phyloP scores from a whole-genome alignment of 2,888 invertebrate species.

The Pandemis heparana region DNA sequence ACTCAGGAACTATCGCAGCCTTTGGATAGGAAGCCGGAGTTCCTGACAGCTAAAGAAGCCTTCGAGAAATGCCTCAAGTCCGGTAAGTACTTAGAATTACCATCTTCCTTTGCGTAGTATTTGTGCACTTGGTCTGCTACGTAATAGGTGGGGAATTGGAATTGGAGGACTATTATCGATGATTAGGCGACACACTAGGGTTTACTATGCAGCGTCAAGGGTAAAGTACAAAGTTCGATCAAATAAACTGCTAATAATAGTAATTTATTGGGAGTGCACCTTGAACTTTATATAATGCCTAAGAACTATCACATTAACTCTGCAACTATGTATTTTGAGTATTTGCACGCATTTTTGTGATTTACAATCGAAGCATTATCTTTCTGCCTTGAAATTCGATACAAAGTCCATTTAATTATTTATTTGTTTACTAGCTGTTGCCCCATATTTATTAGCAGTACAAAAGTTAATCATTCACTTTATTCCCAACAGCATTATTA shows the following conservation, averaged over 20 bases:
- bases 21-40: slow-evolving; percentile 89
- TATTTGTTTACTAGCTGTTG: too few species aligned
- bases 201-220: slow-evolving; percentile 18
- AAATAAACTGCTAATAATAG: slow-evolving; percentile 3
- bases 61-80: slow-evolving; percentile 91
- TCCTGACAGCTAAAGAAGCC: slow-evolving; percentile 90
- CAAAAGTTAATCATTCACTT: too few species aligned
- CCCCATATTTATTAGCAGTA: too few species aligned
- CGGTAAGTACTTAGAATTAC: slow-evolving; percentile 83
- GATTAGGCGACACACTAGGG: slow-evolving; percentile 32
- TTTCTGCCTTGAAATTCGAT: background rate
- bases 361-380: background rate
- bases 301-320: background rate
- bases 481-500: too few species aligned
- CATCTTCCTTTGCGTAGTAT: background rate
- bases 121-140: slow-evolving; percentile 1
- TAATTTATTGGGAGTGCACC: background rate
- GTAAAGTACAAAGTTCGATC: slow-evolving; percentile 31
- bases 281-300: slow-evolving; percentile 9
- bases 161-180: slow-evolving; percentile 38
- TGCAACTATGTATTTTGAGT: background rate
- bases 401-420: too few species aligned
- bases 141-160: slow-evolving; percentile 31
- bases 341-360: background rate
- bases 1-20: slow-evolving; percentile 93